phyloP scores from a whole-genome alignment of 2,113 vertebrate genomes.

The Syngnathus typhle region DNA sequence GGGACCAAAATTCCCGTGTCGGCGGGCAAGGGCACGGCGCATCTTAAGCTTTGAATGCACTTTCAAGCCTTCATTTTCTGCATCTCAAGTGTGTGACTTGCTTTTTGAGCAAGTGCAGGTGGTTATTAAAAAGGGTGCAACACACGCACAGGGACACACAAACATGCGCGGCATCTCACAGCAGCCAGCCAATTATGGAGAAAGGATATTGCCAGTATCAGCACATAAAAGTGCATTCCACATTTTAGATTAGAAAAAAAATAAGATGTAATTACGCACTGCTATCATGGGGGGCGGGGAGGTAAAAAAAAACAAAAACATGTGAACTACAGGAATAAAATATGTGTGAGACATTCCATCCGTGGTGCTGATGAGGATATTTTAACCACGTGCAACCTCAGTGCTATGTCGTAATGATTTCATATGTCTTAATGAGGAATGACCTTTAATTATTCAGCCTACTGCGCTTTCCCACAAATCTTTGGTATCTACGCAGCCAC shows the following conservation, averaged over 20 bases:
- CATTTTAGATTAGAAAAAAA: neutral
- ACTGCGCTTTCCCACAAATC: neutral
- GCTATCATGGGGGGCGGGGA: neutral
- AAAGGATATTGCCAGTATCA: constrained; percentile 3
- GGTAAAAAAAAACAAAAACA: neutral
- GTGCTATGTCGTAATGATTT: neutral
- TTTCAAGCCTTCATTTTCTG: neutral
- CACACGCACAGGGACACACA: neutral
- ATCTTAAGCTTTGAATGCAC: neutral
- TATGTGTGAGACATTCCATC: neutral
- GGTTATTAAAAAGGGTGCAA: neutral
- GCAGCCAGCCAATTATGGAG: constrained; percentile 8
- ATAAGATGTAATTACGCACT: neutral
- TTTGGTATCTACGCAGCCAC: neutral
- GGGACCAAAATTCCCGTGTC: no score
- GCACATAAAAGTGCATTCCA: neutral
- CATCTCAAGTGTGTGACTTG: constrained; percentile 1
- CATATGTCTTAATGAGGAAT: constrained; percentile 3
- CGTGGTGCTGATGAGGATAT: neutral
- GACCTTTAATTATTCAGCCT: constrained; percentile 3
- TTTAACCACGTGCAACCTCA: neutral
- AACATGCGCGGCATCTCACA: neutral
- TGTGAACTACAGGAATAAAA: neutral
- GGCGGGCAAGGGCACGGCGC: neutral
- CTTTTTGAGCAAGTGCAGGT: neutral